Base-by-base conservation (phyloP, 2,888 invertebrate species). In the Litoditis marina region DNA sequence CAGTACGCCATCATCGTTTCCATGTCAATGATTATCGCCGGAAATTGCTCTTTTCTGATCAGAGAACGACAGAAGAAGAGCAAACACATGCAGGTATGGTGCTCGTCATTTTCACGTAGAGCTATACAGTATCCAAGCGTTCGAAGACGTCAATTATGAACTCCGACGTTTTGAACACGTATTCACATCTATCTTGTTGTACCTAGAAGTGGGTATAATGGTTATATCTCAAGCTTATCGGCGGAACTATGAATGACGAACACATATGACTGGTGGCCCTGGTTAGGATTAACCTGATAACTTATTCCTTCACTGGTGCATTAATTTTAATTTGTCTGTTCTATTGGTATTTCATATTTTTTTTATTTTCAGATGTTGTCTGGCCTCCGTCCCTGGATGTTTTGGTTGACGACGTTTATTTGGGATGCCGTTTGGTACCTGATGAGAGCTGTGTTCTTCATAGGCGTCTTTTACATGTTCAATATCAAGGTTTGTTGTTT, bases 11-110 rank as follows among this genome's bases (percentile, higher is more conserved):
- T 65, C 30, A 65, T 65, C 27, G 62, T 52, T 25, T 46, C 54
- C 8, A 56, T 65, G 60, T 36, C 65, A 8, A 60, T 65, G 60
- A 36, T 60, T 5, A 28, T 60, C 2, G 54, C 77, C 1, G 71
- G 72, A n/a, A 76, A 68, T 55, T 63, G 61, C 25, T 57, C 65
- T 1, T 76, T 76, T 52, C 30, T 76, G 19, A 77, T 76, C 49
- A 60, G 76, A 22, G 76, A 76, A 51, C 34, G 74, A 16, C 71
- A 74, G 64, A 76, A 76, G 71, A 73, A 71, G 44, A 68, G 63
- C 53, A 76, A 76, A 51, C 76, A 77, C 57, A 71, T 76, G 70
- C 75, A 73, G 65, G 69, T 69, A 28, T 1, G 5, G 4, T 4
- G 6, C 13, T 11, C 27, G 28, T 7, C 19, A 19, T 39, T 16